Evolutionary conservation across 1,140 invertebrate genomes (phyloP), one percentile per base, ranked within the genome.

Genomic region (Melipona quadrifasciata): DNA sequence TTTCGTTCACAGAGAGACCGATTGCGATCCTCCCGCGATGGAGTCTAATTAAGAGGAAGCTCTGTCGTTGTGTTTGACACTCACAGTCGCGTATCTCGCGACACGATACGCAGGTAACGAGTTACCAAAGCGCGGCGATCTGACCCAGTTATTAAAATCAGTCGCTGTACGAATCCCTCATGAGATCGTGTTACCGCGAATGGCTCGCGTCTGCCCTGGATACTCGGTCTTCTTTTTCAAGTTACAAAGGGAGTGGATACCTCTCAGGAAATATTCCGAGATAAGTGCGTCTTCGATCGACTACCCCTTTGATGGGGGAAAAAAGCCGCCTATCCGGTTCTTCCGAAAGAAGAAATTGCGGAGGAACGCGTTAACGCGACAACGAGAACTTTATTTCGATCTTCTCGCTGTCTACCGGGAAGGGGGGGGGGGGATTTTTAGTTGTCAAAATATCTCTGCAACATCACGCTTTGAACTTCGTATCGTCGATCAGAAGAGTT

Each of bases 111-210:
- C 31, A 31, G 31, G 31, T 31, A 31, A 83, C 34, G 74, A 78
- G 27, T 61, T 55, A 34, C 24, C 11, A 61, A 84, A 78, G 55
- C 11, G 55, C 17, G 14, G 5, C n/a, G 75, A 78, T 80, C 24
- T 80, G 65, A 61, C 67, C 79, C 47, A 71, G n/a, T 84, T 84
- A 57, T 77, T 79, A 61, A 78, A 71, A 84, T 31, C 21, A 61
- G 27, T n/a, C 24, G 8, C 39, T 27, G 19, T 8, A 17, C 21
- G 19, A 21, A 34, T 53, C 39, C 71, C 21, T 17, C 55, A 5
- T 14, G 27, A 58, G 53, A 77, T 27, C 64, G 47, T 70, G 19
- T 70, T 34, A 53, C 1, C 4, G n/a, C 21, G 51, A 51, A 80
- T 47, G 24, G 27, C 5, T 53, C 47, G 55, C 3, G 39, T 24